Base-by-base conservation (phyloP, 2,888 invertebrate genomes). In the Lamellibrachia columna region DNA sequence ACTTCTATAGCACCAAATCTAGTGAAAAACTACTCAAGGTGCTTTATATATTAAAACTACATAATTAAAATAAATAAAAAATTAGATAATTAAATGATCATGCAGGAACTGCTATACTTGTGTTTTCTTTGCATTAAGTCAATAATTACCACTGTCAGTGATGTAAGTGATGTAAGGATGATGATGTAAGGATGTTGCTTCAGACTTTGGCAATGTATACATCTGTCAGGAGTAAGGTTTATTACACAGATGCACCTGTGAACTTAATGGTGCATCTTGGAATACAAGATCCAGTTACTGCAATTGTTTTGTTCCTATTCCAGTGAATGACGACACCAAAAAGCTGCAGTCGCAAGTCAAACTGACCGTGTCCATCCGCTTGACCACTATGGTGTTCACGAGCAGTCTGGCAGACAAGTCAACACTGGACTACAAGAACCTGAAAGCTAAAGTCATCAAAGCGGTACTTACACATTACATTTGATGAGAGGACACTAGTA, bases 391-490 rank as follows among this genome's bases (percentile, higher is more conserved):
- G 75, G 3, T 22, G 15, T 75, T 75, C 75, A 75, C 75, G 22
- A 11, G 22, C 75, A 75, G n/a, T 22, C 75, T 75, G 75, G 75
- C 0, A 75, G 22, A 75, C 22, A 75, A 75, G 75, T 22, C 75
- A 22, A 22, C 75, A 6, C 75, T 75, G 15, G 75, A 75, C 15
- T 75, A 75, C 75, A 75, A 75, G 75, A 75, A 75, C 75, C 3
- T 75, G 75, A 75, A n/a, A n/a, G 22, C 75, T 22, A 75, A 75
- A 75, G 75, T 75, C 75, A 75, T 75, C 75, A 75, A 75, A 75
- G 22, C 75, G 75, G 75, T 75, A 75, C 22, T 11, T 75, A 75
- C 75, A 75, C 22, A 22, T 75, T 75, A 15, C 75, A 11, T 75
- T 75, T 22, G 22, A 75, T 58, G 11, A 58, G 58, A 58, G 40